Evolutionary conservation across 92 coral and sea anemone genomes (phyloP).

Genomic region (Scolanthus callimorphus): DNA sequence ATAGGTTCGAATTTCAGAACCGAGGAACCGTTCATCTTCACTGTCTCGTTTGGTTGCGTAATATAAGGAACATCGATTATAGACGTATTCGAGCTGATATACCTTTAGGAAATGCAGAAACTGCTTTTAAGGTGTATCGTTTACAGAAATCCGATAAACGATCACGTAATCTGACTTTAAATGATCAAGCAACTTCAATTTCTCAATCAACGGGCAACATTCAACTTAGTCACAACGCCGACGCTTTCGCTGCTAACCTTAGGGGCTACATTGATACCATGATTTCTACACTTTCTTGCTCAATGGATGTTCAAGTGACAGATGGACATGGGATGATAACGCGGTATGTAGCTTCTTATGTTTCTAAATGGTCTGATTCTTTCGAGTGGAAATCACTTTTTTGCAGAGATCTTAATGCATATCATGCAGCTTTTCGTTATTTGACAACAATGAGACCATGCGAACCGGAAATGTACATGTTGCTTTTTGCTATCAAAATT

Average conservation of each 20-base stretch:
- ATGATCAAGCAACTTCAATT: too few species aligned
- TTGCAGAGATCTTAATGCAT: background rate
- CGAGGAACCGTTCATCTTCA: too few species aligned
- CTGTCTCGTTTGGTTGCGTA: too few species aligned
- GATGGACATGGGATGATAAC: slow-evolving; percentile 39
- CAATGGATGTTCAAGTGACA: slow-evolving; percentile 42
- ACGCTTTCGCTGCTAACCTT: background rate
- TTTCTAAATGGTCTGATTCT: slow-evolving; percentile 22
- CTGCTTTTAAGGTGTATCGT: too few species aligned
- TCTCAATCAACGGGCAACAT: too few species aligned
- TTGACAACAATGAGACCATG: background rate
- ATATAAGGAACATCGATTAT: too few species aligned
- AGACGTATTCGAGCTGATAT: too few species aligned
- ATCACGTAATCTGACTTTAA: too few species aligned
- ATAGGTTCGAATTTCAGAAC: too few species aligned
- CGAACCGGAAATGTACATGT: background rate
- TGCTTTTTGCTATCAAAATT: background rate
- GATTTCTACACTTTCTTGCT: slow-evolving; percentile 31
- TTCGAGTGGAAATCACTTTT: background rate
- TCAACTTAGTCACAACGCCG: slow-evolving; percentile 1
- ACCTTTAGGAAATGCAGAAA: too few species aligned
- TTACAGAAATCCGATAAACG: too few species aligned
- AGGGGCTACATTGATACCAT: slow-evolving; percentile 17
- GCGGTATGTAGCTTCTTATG: slow-evolving; percentile 39
- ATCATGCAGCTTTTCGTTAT: background rate